Evolutionary conservation across 2,113 vertebrate genomes (phyloP).

Genomic region (Nothoprocta perdicaria): DNA sequence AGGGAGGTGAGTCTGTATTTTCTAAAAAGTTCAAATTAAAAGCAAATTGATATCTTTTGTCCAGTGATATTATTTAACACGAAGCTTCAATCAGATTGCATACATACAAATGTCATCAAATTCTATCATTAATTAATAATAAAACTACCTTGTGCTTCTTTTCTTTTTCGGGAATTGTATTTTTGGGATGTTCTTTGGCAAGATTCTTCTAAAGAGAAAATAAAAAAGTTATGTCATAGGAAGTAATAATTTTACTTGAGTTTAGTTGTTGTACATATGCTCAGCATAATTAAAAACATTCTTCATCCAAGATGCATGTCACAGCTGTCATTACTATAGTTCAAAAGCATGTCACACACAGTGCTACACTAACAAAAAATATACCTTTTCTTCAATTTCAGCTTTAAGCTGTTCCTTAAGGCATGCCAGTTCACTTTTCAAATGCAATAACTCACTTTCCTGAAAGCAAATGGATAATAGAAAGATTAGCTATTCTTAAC

Average conservation of each 20-base stretch:
- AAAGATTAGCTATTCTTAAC: background rate
- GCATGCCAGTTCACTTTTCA: slow-evolving; percentile 79
- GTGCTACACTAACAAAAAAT: background rate
- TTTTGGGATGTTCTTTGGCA: slow-evolving; percentile 48
- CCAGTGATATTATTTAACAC: background rate
- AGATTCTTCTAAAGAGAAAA: slow-evolving; percentile 71
- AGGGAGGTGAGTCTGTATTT: slow-evolving; percentile 41
- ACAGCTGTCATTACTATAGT: background rate
- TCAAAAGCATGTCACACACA: background rate
- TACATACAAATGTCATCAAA: background rate
- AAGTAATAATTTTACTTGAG: background rate
- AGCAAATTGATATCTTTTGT: background rate
- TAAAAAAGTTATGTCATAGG: background rate
- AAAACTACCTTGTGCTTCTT: slow-evolving; percentile 62
- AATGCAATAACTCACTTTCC: slow-evolving; percentile 81
- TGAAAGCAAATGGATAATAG: slow-evolving; percentile 65
- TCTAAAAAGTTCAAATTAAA: slow-evolving; percentile 50
- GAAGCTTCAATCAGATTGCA: background rate
- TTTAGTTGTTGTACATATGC: background rate
- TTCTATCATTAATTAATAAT: background rate
- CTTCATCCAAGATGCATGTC: background rate
- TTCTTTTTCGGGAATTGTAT: slow-evolving; percentile 55
- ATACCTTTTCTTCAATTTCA: slow-evolving; percentile 82
- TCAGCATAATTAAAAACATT: background rate
- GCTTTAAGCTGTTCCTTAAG: slow-evolving; percentile 82